Conservation (phyloP, 2,888 invertebrate genomes). For the Campopleginae sp. region DNA sequence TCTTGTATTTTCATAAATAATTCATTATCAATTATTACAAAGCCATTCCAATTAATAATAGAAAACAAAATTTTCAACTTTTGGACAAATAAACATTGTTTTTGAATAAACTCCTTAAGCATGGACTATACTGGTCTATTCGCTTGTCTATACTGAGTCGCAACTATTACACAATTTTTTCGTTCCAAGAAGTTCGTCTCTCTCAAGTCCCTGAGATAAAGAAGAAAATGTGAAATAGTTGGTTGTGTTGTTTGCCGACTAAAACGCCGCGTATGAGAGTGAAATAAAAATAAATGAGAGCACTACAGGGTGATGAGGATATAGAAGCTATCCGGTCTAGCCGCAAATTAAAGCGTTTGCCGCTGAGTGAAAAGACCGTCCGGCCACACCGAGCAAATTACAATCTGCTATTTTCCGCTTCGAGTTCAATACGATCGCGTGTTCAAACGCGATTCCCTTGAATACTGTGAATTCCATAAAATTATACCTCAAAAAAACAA, state of each 20-base stretch:
- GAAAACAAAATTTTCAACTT: not conserved
- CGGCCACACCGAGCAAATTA: slow-evolving; percentile 54
- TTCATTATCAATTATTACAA: not conserved
- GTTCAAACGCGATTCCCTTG: slow-evolving; percentile 37
- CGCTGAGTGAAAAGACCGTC: slow-evolving; percentile 39
- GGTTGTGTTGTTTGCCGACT: not conserved
- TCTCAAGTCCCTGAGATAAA: slow-evolving; percentile 15
- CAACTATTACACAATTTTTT: slow-evolving; percentile 15
- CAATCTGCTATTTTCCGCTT: slow-evolving; percentile 40
- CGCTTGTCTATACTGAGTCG: not conserved
- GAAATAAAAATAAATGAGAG: slow-evolving; percentile 4
- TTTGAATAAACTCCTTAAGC: not conserved
- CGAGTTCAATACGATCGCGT: slow-evolving; percentile 45
- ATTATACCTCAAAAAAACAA: slow-evolving; percentile 9
- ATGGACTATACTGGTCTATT: no score
- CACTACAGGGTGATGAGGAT: slow-evolving; percentile 42
- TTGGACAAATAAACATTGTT: slow-evolving; percentile 18
- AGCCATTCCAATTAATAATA: not conserved
- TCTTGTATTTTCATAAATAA: no score
- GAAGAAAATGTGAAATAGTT: slow-evolving; percentile 23
- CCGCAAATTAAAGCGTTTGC: slow-evolving; percentile 55
- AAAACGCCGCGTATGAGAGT: slow-evolving; percentile 16
- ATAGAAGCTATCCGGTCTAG: slow-evolving; percentile 52
- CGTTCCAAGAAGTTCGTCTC: not conserved
- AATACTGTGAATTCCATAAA: slow-evolving; percentile 11